Percentiles rank a stretch among this genome's conserved stretches.
Conservation (phyloP, 1,140 invertebrate species). For the Eriosoma lanigerum region DNA sequence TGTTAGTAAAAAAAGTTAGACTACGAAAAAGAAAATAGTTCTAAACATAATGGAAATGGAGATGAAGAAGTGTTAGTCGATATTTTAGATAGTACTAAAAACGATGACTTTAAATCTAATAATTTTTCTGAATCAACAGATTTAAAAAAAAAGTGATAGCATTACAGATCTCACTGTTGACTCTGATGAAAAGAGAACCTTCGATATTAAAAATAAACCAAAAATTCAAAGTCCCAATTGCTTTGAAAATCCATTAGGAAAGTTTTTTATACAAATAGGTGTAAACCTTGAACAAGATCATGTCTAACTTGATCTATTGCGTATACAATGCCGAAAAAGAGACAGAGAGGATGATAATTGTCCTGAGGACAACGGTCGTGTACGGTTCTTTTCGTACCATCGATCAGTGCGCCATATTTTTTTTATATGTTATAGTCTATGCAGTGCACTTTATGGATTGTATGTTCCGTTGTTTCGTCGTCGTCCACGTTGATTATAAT, state of each 20-base stretch:
- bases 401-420: too few species aligned
- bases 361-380: too few species aligned
- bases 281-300: conserved; percentile 88
- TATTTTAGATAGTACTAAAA: conserved; percentile 53
- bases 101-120: conserved; percentile 53
- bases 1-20: conserved; percentile 16
- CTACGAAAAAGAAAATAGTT: conserved; percentile 52
- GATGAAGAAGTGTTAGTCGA: conserved; percentile 53
- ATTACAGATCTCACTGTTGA: conserved; percentile 50
- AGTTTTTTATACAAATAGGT: conserved; percentile 91
- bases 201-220: conserved; percentile 53
- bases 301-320: conserved; percentile 86
- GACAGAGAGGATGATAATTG: conserved; percentile 67
- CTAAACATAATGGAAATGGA: conserved; percentile 52
- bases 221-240: conserved; percentile 60
- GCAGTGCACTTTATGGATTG: too few species aligned
- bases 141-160: conserved; percentile 56
- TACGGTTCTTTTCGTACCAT: too few species aligned
- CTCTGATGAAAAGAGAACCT: conserved; percentile 52
- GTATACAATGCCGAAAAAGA: conserved; percentile 81
- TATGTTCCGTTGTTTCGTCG: too few species aligned
- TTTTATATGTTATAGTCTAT: too few species aligned
- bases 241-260: conserved; percentile 83
- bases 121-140: conserved; percentile 57
- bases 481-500: too few species aligned